A percentile compares a stretch with the other conserved stretches of the same genome.
phyloP scores from a whole-genome alignment of 2,113 vertebrate species.

The Oryctolagus cuniculus region mOryCun1.1 NC_091437.1:15121001-15121500 shows the following conservation, averaged over 20 bases:
- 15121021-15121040: conserved; percentile 73
- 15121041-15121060: conserved; percentile 79
- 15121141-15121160: conserved; percentile 68
- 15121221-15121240: conserved; percentile 43
- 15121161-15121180: conserved; percentile 74
- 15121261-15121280: too few relatives aligned
- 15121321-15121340: not conserved
- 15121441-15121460: not conserved
- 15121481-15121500: not conserved
- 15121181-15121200: conserved; percentile 66
- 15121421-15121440: not conserved
- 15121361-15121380: not conserved
- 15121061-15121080: conserved; percentile 43
- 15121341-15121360: not conserved
- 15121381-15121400: not conserved
- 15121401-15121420: not conserved
- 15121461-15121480: not conserved
- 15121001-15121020: conserved; percentile 59
- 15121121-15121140: conserved; percentile 74
- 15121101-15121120: conserved; percentile 72
- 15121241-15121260: not conserved
- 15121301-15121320: not conserved
- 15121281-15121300: too few relatives aligned
- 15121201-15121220: not conserved
- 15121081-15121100: conserved; percentile 77